Base-by-base conservation (phyloP, 2,888 invertebrate genomes). In the Petrophora chlorosata region DNA sequence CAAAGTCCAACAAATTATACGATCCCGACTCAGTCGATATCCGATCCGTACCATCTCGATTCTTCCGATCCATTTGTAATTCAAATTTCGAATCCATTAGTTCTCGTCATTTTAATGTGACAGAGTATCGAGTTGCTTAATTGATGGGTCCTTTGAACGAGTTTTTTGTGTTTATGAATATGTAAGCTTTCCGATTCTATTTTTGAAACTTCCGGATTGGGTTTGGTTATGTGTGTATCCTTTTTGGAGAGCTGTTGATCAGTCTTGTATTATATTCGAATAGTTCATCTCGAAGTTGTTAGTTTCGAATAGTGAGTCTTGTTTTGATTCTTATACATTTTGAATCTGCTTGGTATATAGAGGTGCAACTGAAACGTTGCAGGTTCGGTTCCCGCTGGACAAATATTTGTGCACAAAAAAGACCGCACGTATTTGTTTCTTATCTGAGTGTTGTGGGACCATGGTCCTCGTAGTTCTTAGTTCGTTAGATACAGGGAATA, bases 71-170 rank as follows among this genome's bases (percentile, higher is more conserved):
- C 75, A 81, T 88, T 90, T 90, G 85, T 82, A 87, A 83, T 90
- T 89, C 88, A 90, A 89, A 90, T 90, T 85, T 81, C 78, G 84
- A 79, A 82, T 87, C 89, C 90, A 90, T 90, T 90, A 90, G 88
- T 82, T 78, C 82, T 82, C 86, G 86, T 85, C 89, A 88, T 87
- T 85, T 88, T 88, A 90, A 90, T 88, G 84, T 88, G 89, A 89
- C 88, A 87, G 79, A 75, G 84, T 88, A 89, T 89, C 83, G 88
- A 87, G 88, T 90, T 88, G 85, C 89, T 85, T 85, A 88, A 89
- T 90, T 87, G 87, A 88, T 86, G 85, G 75, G 70, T 69, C 73
- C 76, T 77, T 76, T 66, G 67, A 67, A 65, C 23, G 17, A n/a
- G 10, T 8, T 19, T 80, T 75, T 61, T 70, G 57, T 70, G 74